Evolutionary conservation across 2,113 vertebrate species (phyloP).

Genomic region (Sula dactylatra): DNA sequence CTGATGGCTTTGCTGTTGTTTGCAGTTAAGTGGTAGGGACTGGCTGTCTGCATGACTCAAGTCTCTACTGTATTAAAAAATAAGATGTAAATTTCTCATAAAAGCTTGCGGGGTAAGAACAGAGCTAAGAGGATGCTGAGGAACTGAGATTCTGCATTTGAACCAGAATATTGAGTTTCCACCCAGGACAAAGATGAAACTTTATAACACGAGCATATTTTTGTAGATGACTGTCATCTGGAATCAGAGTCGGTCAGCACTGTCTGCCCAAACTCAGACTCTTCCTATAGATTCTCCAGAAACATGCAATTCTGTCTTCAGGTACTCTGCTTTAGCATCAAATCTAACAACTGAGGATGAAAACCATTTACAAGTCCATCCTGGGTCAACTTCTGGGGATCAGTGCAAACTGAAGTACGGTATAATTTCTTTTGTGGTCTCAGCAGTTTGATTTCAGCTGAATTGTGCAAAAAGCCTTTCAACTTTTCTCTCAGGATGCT

Average conservation of each 20-base stretch:
- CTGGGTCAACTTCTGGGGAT: background rate
- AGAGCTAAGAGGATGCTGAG: background rate
- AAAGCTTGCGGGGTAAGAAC: background rate
- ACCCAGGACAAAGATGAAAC: background rate
- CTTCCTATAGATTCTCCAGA: background rate
- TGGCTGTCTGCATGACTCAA: background rate
- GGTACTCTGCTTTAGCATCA: background rate
- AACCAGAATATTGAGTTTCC: background rate
- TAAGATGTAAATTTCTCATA: no score
- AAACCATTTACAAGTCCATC: background rate
- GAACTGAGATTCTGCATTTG: background rate
- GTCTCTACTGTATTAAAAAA: background rate
- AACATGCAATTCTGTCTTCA: background rate
- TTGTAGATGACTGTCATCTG: background rate
- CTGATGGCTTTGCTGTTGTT: background rate
- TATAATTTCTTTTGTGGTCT: background rate
- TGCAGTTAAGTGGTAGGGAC: accelerated
- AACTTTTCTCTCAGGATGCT: background rate
- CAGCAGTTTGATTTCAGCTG: background rate
- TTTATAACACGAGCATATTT: accelerated
- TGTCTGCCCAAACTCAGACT: background rate
- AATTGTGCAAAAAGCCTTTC: background rate
- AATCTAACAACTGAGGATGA: background rate
- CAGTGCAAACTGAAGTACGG: background rate
- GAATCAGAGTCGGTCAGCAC: background rate